Evolutionary conservation across 2,888 invertebrate species (phyloP).

Genomic region (Dendrolimus houi): DNA sequence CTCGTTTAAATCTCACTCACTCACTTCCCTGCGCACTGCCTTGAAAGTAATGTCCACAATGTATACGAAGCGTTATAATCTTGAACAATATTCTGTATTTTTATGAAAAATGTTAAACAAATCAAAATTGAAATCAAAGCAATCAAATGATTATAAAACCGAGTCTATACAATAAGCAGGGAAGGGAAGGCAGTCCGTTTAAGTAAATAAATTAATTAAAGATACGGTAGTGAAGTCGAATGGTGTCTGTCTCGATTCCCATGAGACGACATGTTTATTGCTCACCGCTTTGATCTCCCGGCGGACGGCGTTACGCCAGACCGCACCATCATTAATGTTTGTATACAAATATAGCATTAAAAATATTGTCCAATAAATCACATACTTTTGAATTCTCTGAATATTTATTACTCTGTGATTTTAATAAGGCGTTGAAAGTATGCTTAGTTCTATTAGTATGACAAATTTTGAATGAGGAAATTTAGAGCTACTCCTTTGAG

Average conservation of each 20-base stretch:
- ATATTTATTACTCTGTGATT: not conserved
- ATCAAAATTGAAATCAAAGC: not conserved
- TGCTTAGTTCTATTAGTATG: conserved; percentile 4
- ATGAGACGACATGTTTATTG: conserved; percentile 43
- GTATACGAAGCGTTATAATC: too few species aligned
- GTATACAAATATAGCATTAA: not conserved
- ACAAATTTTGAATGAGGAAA: not conserved
- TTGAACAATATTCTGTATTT: too few species aligned
- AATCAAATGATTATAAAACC: not conserved
- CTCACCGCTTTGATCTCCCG: conserved; percentile 43
- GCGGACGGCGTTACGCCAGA: conserved; percentile 16
- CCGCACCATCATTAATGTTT: conserved; percentile 2
- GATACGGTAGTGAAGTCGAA: not conserved
- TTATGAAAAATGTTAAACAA: not conserved
- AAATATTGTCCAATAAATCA: not conserved
- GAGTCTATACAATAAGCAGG: not conserved
- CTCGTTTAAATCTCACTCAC: too few species aligned
- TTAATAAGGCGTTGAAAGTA: conserved; percentile 5
- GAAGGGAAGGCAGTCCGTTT: not conserved
- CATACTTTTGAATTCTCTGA: not conserved
- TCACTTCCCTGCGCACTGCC: too few species aligned
- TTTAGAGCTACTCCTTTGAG: not conserved
- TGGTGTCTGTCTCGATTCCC: conserved; percentile 19
- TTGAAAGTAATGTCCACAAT: too few species aligned
- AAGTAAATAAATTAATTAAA: not conserved